Conservation (phyloP, 2,113 vertebrate genomes). For the Eupsittula cactorum region DNA sequence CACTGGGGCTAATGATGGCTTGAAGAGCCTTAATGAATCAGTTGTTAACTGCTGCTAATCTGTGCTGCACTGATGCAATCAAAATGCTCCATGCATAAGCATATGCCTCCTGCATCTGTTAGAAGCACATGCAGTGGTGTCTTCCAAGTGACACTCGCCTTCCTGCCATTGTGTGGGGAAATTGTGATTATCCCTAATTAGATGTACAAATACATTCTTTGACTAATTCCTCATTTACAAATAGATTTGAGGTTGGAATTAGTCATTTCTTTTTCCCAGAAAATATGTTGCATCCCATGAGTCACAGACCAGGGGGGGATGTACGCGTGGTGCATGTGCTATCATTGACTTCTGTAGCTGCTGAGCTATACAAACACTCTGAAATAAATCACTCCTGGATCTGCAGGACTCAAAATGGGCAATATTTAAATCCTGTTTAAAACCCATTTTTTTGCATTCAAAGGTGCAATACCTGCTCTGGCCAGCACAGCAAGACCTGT, state of each 20-base stretch:
- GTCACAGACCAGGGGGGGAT: neutral
- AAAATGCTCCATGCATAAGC: neutral
- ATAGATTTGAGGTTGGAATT: neutral
- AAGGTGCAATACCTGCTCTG: conserved; percentile 77
- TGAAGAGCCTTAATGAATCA: conserved; percentile 31
- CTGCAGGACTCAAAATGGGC: rapidly evolving
- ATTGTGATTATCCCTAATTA: neutral
- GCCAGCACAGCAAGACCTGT: conserved; percentile 73
- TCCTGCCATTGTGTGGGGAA: neutral
- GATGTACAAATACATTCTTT: neutral
- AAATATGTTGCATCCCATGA: rapidly evolving
- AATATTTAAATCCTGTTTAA: rapidly evolving
- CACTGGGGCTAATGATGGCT: neutral
- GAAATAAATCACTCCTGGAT: rapidly evolving
- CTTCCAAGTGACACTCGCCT: neutral
- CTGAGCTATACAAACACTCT: rapidly evolving
- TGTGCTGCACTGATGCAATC: neutral
- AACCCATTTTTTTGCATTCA: neutral
- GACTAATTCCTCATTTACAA: neutral
- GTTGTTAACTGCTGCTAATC: neutral
- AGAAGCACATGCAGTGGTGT: neutral
- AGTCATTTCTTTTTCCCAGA: neutral
- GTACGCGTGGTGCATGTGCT: rapidly evolving
- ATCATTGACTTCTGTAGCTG: rapidly evolving
- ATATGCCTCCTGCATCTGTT: neutral